Evolutionary conservation across 1,140 invertebrate genomes (phyloP), one percentile per base, ranked within the genome.

Genomic region (Bombus waltoni): DNA sequence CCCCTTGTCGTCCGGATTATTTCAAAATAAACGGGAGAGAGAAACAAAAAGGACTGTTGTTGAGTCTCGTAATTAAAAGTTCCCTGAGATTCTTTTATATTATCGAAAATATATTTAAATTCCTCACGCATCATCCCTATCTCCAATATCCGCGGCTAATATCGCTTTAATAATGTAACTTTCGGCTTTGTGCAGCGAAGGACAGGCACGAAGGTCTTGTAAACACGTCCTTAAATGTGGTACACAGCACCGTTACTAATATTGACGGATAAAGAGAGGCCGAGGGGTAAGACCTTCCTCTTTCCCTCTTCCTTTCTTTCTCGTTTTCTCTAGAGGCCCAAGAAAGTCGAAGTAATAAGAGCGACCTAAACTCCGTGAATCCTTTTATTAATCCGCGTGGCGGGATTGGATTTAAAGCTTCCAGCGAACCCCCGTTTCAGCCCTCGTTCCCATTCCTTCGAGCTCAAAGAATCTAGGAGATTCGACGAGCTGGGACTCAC

Each of bases 321-420:
- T 68, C 25, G 10, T 53, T 47, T 83, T 88, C 87, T 91, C 86
- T 81, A 85, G 81, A 90, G 76, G 28, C 42, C 90, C 91, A 93
- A 92, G 90, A 92, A 93, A 91, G 92, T 92, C 89, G 80, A 93
- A 94, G 93, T 94, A 94, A 94, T 94, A 94, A 94, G 89, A 93
- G 90, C 93, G 92, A 87, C 92, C 93, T 93, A 94, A 94, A 93
- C 93, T 94, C 90, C 91, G 93, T 90, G 93, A 94, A 94, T 94
- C 91, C 93, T 94, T 93, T 94, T 93, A 94, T 94, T 94, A 94
- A 94, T 94, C 93, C 89, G 91, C 92, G 88, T 93, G 89, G 89
- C 92, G 87, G 93, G 93, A 94, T 94, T 93, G 94, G 93, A 94
- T 94, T 93, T 92, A 92, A 92, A 93, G 81, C 88, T 91, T 92